phyloP scores from a whole-genome alignment of 1,140 invertebrate genomes.

The Neodiprion fabricii region DNA sequence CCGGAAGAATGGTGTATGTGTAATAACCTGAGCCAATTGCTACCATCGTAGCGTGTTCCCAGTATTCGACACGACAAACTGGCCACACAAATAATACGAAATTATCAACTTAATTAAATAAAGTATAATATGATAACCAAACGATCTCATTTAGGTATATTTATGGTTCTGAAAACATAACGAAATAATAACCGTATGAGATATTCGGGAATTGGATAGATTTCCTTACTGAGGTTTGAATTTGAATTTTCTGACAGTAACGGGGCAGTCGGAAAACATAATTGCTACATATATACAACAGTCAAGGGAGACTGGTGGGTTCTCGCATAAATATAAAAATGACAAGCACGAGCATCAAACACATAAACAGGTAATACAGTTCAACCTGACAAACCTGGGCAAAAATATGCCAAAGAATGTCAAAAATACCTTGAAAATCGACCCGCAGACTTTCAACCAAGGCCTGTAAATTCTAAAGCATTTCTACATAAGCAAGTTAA shows the following conservation, averaged over 20 bases:
- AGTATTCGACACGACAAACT: constrained; percentile 57
- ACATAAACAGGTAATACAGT: not conserved
- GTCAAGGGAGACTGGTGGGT: not conserved
- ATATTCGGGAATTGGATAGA: no score
- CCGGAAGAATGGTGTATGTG: constrained; percentile 49
- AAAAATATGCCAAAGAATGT: no score
- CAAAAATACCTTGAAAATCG: no score
- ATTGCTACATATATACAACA: no score
- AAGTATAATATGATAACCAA: no score
- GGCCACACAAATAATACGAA: constrained; percentile 41
- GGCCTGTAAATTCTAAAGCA: not conserved
- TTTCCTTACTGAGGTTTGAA: no score
- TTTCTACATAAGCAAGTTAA: constrained; percentile 3
- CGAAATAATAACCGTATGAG: no score
- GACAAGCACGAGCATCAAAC: not conserved
- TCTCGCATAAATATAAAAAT: not conserved
- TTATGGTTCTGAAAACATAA: no score
- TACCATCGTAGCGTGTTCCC: constrained; percentile 52
- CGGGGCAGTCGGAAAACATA: no score
- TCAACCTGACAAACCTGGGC: no score
- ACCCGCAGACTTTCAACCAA: not conserved
- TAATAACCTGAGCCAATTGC: constrained; percentile 50
- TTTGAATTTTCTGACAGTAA: no score
- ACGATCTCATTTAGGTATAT: no score
- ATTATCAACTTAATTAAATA: constrained; percentile 29